Evolutionary conservation across 2,113 vertebrate species (phyloP).

Genomic region (Silurus glanis): DNA sequence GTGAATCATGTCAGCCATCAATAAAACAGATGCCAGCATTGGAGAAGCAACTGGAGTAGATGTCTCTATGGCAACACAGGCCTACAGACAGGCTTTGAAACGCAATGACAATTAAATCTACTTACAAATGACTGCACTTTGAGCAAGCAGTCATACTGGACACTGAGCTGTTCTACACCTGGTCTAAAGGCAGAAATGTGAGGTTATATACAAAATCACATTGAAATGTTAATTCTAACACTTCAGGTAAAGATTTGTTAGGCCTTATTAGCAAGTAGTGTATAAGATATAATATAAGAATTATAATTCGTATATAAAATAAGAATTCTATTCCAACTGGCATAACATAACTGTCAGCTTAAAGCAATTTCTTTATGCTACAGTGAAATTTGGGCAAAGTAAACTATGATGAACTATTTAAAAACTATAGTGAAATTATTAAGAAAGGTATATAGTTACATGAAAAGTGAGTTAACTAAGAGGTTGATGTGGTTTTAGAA

Average conservation of each 20-base stretch:
- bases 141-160: conserved; percentile 27
- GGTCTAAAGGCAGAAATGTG: neutral
- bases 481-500: conserved; percentile 1
- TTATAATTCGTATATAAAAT: neutral
- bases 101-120: conserved; percentile 52
- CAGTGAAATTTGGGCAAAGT: neutral
- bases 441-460: neutral
- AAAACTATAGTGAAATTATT: neutral
- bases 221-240: neutral
- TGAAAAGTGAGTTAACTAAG: neutral
- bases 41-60: conserved; percentile 15
- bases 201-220: neutral
- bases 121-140: conserved; percentile 21
- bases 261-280: neutral
- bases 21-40: conserved; percentile 25
- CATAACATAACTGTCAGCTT: neutral
- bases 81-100: conserved; percentile 25
- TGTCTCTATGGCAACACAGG: conserved; percentile 43
- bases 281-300: too few relatives aligned
- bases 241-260: too few relatives aligned
- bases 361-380: neutral
- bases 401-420: neutral
- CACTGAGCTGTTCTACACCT: conserved; percentile 14
- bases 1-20: conserved; percentile 27
- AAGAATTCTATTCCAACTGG: neutral